Evolutionary conservation across 2,888 invertebrate species (phyloP).

Genomic region (Acrocera orbiculus): DNA sequence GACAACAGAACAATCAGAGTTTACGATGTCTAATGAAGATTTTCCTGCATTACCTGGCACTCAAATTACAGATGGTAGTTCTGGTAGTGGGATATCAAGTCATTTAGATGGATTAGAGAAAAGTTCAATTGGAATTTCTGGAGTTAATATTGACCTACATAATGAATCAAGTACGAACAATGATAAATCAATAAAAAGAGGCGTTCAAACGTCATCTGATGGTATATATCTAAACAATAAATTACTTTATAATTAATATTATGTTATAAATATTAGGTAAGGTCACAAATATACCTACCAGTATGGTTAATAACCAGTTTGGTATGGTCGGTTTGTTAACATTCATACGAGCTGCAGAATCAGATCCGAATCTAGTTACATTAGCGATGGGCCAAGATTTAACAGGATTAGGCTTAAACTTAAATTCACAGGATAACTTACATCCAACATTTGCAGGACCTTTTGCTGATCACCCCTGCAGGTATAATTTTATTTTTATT

Average conservation of each 20-base stretch:
- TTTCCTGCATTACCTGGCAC: conserved; percentile 98
- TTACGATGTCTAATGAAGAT: conserved; percentile 97
- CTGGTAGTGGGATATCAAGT: conserved; percentile 26
- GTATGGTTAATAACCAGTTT: conserved; percentile 99
- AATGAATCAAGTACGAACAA: conserved; percentile 29
- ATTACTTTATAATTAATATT: neutral
- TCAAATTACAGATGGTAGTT: conserved; percentile 44
- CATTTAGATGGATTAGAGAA: conserved; percentile 31
- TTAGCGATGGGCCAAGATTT: conserved; percentile 95
- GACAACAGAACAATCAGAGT: conserved; percentile 78
- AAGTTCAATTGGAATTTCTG: conserved; percentile 7
- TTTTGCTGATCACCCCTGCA: conserved; percentile 93
- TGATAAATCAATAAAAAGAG: conserved; percentile 47
- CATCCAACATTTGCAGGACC: conserved; percentile 98
- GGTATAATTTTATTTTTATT: conserved; percentile 24
- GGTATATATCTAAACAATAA: conserved; percentile 35
- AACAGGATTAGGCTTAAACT: conserved; percentile 92
- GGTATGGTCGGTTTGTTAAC: conserved; percentile 97
- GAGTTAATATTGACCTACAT: conserved; percentile 21
- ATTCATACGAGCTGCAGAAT: conserved; percentile 94
- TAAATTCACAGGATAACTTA: conserved; percentile 94
- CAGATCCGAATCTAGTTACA: conserved; percentile 90
- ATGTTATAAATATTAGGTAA: conserved; percentile 43
- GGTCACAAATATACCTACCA: conserved; percentile 95
- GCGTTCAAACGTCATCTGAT: conserved; percentile 90